Evolutionary conservation across 2,888 invertebrate species (phyloP).

Genomic region (Lymantria monacha): DNA sequence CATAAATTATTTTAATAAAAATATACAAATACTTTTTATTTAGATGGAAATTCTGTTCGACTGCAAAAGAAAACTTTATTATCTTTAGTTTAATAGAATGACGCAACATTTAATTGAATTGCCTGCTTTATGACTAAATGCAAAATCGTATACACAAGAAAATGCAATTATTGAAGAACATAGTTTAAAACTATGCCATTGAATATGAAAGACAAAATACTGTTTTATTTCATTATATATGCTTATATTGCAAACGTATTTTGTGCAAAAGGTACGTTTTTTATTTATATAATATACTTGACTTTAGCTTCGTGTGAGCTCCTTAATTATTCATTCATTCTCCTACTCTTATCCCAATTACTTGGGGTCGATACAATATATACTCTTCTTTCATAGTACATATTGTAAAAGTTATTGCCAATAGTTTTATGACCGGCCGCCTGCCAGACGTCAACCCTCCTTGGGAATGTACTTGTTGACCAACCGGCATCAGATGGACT

Average conservation of each 20-base stretch:
- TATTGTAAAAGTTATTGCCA: too few relatives aligned
- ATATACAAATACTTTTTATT: not conserved
- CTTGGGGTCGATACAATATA: too few relatives aligned
- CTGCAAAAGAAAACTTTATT: not conserved
- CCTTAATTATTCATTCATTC: too few relatives aligned
- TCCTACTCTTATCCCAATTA: too few relatives aligned
- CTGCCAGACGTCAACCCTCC: too few relatives aligned
- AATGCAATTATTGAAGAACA: not conserved
- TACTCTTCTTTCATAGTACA: too few relatives aligned
- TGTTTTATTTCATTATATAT: slow-evolving; percentile 1
- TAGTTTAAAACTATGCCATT: not conserved
- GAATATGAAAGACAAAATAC: slow-evolving; percentile 11
- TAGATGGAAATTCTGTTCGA: not conserved
- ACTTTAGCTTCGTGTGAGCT: too few relatives aligned
- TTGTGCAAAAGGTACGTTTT: not conserved
- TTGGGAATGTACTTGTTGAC: too few relatives aligned
- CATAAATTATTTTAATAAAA: too few relatives aligned
- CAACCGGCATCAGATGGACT: too few relatives aligned
- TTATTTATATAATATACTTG: too few relatives aligned
- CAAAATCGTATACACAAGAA: slow-evolving; percentile 15
- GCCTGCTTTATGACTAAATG: slow-evolving; percentile 11
- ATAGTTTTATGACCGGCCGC: too few relatives aligned
- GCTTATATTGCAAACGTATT: not conserved
- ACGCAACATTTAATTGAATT: slow-evolving; percentile 20
- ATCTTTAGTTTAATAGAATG: not conserved